Evolutionary conservation across 2,113 vertebrate species (phyloP), one percentile per base, ranked within the genome.

Genomic region (Phylloscopus trochilus): DNA sequence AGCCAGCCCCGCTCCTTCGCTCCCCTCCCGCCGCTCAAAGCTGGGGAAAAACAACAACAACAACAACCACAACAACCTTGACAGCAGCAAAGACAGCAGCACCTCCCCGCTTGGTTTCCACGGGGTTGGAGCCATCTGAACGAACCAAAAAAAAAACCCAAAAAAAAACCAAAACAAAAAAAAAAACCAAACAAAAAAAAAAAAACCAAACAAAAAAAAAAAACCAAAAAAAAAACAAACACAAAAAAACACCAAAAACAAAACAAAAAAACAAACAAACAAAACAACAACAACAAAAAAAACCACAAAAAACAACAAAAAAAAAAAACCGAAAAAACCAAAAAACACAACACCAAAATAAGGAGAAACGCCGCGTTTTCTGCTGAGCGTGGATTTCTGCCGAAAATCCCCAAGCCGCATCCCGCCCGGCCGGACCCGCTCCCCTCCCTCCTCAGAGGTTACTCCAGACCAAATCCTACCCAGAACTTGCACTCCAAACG

Each of bases 381-480:
- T 89, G 64, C 92, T 68, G 52, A 89, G 79, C 56, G 3, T 1
- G 8, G 1, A 30, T 67, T 78, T 75, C 27, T 5, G 76, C 55
- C 12, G 51, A 91, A 93, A 90, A 63, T 3, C 47, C 55, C 49
- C 11, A 0, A 0, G 10, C 37, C 11, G 6, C 67, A 5, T 37
- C 15, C 17, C 31, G 58, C 20, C 84, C 8, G 13, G 58, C 74
- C 70, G 30, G 26, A 87, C 41, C 27, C 4, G 0, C 13, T 84
- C 72, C 16, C 91, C 41, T 12, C 16, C 91, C 41, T 12, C 37
- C 14, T 44, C 14, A 0, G 69, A 95, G 93, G 92, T 94, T 92
- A 95, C 92, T 64, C 35, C 8, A 80, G 96, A 94, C 60, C 92
- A 94, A 91, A 94, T 53, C 81, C 81, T 33, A 52, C 13, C 13